phyloP scores from a whole-genome alignment of 2,113 vertebrate species.

The Microtus richardsoni region DNA sequence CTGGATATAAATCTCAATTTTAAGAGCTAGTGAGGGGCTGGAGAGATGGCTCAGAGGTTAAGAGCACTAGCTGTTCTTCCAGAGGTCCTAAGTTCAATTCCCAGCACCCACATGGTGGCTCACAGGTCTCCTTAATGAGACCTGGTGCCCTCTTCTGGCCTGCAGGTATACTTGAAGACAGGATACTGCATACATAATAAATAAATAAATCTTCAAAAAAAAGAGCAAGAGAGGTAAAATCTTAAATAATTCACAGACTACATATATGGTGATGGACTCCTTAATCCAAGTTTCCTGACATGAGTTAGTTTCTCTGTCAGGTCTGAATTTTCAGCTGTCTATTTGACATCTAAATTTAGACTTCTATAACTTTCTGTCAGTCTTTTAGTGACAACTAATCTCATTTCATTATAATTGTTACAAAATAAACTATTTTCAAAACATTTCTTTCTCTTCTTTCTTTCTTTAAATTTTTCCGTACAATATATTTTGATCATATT shows the following conservation, averaged over 20 bases:
- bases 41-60: too few relatives aligned
- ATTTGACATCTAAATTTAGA: background rate
- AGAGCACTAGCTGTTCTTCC: too few relatives aligned
- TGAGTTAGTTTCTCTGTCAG: background rate
- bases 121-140: too few relatives aligned
- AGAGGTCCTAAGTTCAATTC: too few relatives aligned
- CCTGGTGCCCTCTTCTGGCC: too few relatives aligned
- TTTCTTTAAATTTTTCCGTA: background rate
- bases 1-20: background rate
- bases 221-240: background rate
- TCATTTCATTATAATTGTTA: background rate
- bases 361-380: background rate
- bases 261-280: too few relatives aligned
- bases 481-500: background rate
- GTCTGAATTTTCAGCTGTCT: background rate
- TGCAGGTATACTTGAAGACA: too few relatives aligned
- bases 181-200: too few relatives aligned
- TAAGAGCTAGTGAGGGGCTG: background rate
- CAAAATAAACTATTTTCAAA: background rate
- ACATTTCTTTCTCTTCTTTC: background rate
- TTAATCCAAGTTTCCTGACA: background rate
- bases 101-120: too few relatives aligned
- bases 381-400: background rate
- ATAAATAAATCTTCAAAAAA: too few relatives aligned
- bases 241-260: background rate